These are phyloP conservation scores for Noctuana brunneofusca DNA, from an alignment of 2,888 invertebrate species.

Conservation along the genomic window DNA sequence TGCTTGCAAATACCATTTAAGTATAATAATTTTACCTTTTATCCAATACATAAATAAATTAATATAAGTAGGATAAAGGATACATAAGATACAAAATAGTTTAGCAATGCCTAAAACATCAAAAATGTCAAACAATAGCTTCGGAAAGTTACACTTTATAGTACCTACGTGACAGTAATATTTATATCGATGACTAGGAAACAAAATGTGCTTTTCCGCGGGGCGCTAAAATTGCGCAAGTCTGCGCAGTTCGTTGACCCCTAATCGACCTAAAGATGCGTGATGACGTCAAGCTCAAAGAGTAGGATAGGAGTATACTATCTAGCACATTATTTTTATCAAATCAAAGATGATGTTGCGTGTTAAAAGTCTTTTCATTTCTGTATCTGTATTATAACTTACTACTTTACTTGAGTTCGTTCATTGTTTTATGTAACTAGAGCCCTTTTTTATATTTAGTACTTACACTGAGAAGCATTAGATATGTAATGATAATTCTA, in stretches of 20 bases:
- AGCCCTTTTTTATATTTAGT: no score
- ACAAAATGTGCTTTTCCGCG: slow-evolving; percentile 22
- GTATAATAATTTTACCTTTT: no score
- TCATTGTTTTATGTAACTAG: no score
- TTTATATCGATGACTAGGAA: slow-evolving; percentile 5
- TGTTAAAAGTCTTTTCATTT: neutral
- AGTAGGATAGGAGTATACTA: neutral
- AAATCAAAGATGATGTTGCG: neutral
- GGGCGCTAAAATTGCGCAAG: slow-evolving; percentile 32
- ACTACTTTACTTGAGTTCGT: no score
- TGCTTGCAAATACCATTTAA: no score
- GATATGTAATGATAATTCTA: no score
- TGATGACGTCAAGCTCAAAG: slow-evolving; percentile 23
- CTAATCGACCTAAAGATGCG: slow-evolving; percentile 25
- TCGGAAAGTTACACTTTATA: slow-evolving; percentile 10
- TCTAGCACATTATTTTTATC: neutral
- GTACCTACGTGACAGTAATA: slow-evolving; percentile 17
- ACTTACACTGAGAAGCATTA: no score
- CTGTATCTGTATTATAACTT: no score
- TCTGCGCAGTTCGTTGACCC: slow-evolving; percentile 26
- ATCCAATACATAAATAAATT: neutral
- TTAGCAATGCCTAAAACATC: neutral
- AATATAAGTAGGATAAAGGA: neutral
- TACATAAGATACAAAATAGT: neutral
- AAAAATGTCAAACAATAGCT: slow-evolving; percentile 1